A percentile compares a stretch with the other conserved stretches of the same genome.
Conservation (phyloP, 2,797 vertebrate species). For the Mus spretus region DNA sequence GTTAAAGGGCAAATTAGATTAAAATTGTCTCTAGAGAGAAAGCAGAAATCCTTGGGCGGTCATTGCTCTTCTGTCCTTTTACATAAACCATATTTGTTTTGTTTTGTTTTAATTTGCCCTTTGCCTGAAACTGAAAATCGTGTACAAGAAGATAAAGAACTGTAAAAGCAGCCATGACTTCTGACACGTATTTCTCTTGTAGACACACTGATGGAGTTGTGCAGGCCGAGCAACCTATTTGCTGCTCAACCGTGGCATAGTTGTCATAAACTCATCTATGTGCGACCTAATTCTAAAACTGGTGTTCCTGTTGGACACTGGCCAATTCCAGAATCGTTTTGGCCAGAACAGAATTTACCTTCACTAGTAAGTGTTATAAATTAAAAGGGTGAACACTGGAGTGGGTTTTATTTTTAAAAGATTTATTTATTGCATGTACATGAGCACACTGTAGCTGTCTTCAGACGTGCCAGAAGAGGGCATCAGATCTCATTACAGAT, state of each 20-base stretch:
- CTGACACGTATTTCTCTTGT: constrained; percentile 85
- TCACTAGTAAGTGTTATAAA: constrained; percentile 93
- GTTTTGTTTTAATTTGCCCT: constrained; percentile 50
- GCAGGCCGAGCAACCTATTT: constrained; percentile 92
- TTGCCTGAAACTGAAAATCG: constrained; percentile 58
- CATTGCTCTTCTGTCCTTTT: constrained; percentile 42
- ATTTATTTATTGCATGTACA: too few relatives aligned
- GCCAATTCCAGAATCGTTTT: constrained; percentile 99
- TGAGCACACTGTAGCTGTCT: too few relatives aligned
- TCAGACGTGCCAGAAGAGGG: too few relatives aligned
- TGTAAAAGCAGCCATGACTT: constrained; percentile 62
- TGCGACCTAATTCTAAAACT: constrained; percentile 97
- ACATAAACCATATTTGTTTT: constrained; percentile 46
- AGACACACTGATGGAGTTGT: constrained; percentile 94
- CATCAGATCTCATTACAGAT: too few relatives aligned
- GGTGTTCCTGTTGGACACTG: constrained; percentile 98
- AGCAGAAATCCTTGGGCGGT: constrained; percentile 22
- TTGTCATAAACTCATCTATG: constrained; percentile 99
- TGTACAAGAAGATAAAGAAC: constrained; percentile 45
- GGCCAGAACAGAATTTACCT: constrained; percentile 99
- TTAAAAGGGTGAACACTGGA: constrained; percentile 66
- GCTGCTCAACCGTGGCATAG: constrained; percentile 96
- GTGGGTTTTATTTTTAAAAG: constrained; percentile 9
- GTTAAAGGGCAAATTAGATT: constrained; percentile 36
- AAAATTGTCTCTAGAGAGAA: constrained; percentile 43